Base-by-base conservation (phyloP, 2,113 vertebrate species). In the Salvator merianae region DNA sequence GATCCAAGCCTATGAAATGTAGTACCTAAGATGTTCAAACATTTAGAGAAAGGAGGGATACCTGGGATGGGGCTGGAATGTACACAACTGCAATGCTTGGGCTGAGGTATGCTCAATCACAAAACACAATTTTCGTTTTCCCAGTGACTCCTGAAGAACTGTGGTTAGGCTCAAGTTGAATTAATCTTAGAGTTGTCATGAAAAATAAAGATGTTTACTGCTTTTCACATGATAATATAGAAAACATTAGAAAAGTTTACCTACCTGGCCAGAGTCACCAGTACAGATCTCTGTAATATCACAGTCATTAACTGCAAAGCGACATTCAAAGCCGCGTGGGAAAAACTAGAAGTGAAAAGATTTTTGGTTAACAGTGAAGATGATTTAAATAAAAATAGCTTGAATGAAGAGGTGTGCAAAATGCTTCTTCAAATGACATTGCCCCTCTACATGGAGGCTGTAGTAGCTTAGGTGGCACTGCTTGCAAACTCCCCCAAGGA, bases 191-290 rank as follows among this genome's bases (percentile, higher is more conserved):
- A 24, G 10, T 47, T 32, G 36, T 10, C 30, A 53, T 18, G 7
- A 24, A n/a, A 70, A 22, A 59, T 7, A 40, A 69, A 28, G 16
- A 55, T 55, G 13, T 59, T 50, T n/a, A 40, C 20, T 32, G 7
- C 40, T 16, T 66, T 69, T 16, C 55, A 62, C 24, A 82, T 4
- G 0, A 77, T 4, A 5, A 9, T 38, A 79, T 68, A 22, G 38
- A 88, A 70, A 3, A 72, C 7, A 72, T 47, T 72, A 43, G 75
- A 62, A 81, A 74, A 43, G 5, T 50, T 32, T 76, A 34, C 78
- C 43, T 93, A 99, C 99, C 98, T 98, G 98, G 83, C 99, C 99
- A 73, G 98, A 98, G 94, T 99, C 99, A 81, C 99, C 99, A 70
- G 98, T 96, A 93, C 99, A 99, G 38, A 96, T 96, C 87, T 99